phyloP scores from a whole-genome alignment of 2,888 invertebrate genomes.

The Lydus trimaculatus region DNA sequence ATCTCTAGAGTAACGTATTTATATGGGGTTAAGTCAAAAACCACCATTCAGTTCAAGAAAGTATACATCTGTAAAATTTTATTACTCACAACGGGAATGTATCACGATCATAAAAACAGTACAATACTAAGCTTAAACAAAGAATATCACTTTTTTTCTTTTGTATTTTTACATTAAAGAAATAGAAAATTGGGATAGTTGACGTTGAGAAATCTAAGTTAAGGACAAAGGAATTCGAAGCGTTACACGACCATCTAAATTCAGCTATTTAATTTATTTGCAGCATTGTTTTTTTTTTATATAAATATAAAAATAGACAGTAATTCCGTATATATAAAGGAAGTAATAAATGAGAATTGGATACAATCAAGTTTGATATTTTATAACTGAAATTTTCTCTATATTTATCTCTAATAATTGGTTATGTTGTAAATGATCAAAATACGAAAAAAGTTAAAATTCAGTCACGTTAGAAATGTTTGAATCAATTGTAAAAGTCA shows the following conservation, averaged over 20 bases:
- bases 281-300: constrained; percentile 2
- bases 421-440: constrained; percentile 30
- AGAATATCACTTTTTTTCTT: constrained; percentile 9
- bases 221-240: constrained; percentile 16
- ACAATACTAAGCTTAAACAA: background rate
- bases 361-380: background rate
- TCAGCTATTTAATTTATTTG: constrained; percentile 24
- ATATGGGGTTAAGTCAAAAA: background rate
- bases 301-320: constrained; percentile 13
- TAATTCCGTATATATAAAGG: background rate
- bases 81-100: background rate
- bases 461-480: constrained; percentile 30
- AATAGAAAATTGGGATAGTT: constrained; percentile 15
- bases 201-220: constrained; percentile 19
- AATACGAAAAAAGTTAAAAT: constrained; percentile 21
- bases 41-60: background rate
- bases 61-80: background rate
- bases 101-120: background rate
- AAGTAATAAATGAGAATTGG: background rate
- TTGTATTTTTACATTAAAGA: constrained; percentile 23
- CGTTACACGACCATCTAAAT: constrained; percentile 19
- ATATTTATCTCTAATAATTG: constrained; percentile 28
- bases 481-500: constrained; percentile 30
- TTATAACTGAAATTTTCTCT: background rate
- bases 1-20: no score